Evolutionary conservation across 2,888 invertebrate species (phyloP), one percentile per base, ranked within the genome.

Genomic region (Silvanus unidentatus): DNA sequence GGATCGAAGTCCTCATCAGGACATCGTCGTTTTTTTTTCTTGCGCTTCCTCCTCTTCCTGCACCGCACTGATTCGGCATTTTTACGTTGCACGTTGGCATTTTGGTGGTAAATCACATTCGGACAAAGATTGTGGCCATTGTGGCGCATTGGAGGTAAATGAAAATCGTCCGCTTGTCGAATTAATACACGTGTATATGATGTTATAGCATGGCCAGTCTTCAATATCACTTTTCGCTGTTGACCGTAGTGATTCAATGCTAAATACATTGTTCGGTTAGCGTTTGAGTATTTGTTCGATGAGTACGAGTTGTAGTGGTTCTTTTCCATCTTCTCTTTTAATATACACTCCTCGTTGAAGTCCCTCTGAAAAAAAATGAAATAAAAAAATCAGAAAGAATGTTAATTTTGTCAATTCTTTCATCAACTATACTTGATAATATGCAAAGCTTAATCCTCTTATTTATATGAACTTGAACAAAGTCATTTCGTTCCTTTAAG

Each of bases 261-360:
- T 71, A 90, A 75, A 75, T 85, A 90, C 55, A 81, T 73, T 40
- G 86, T 85, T 62, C 82, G 81, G 60, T 80, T 78, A 53, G 73
- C 76, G 72, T 84, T 80, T 49, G 84, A 84, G 74, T 83, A 82
- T 69, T 83, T 81, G 49, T 78, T 78, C 59, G 84, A 84, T 63
- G 88, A 85, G 75, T 90, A 91, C 46, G 86, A 87, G 72, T 89
- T 90, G 76, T 88, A 90, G 71, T 87, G 82, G 73, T 88, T 84
- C 71, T 84, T 82, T 72, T 86, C 88, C 72, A 89, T 82, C 69
- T 82, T 84, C 75, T 90, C 90, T 74, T 88, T 86, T 79, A 90
- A 89, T 70, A 88, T 80, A 76, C 90, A 91, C 61, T 76, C 76
- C 69, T 86, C 83, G 68, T 82, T 83, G 77, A 85, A 87, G 73